phyloP scores from a whole-genome alignment of 2,888 invertebrate species.

The Xiphydria camelus region DNA sequence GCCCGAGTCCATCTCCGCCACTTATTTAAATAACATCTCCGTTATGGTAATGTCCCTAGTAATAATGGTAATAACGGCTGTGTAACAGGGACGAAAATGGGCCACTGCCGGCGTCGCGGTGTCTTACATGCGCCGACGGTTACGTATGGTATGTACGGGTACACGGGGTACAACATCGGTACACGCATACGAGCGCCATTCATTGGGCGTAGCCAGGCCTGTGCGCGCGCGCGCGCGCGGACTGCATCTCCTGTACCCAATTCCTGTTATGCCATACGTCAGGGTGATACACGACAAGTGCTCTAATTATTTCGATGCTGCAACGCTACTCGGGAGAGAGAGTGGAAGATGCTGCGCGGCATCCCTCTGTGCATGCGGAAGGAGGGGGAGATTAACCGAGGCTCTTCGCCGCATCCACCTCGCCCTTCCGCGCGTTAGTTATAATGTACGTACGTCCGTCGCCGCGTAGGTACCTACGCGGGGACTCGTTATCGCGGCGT shows the following conservation, averaged over 20 bases:
- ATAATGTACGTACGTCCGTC: too few species aligned
- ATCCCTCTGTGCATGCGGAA: background rate
- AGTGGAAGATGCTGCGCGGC: background rate
- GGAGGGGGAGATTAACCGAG: too few species aligned
- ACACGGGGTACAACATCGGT: constrained; percentile 20
- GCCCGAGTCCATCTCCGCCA: constrained; percentile 12
- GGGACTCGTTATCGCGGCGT: too few species aligned
- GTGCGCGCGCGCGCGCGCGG: constrained; percentile 1
- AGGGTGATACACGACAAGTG: constrained; percentile 16
- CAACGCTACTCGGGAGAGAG: too few species aligned
- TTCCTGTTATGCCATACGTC: constrained; percentile 14
- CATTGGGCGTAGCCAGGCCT: constrained; percentile 27
- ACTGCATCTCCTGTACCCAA: constrained; percentile 11
- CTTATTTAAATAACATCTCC: constrained; percentile 41
- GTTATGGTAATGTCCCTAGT: constrained; percentile 38
- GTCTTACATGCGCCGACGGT: constrained; percentile 15
- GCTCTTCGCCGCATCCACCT: too few species aligned
- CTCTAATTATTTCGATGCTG: constrained; percentile 23
- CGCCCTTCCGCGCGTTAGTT: too few species aligned
- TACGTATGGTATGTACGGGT: constrained; percentile 10
- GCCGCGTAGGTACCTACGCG: too few species aligned
- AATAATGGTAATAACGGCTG: constrained; percentile 44
- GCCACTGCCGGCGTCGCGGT: constrained; percentile 28
- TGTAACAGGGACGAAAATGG: constrained; percentile 43
- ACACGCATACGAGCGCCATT: constrained; percentile 25